Evolutionary conservation across 2,113 vertebrate genomes (phyloP), one percentile per base, ranked within the genome.

Genomic region (Cyphotilapia sp.): DNA sequence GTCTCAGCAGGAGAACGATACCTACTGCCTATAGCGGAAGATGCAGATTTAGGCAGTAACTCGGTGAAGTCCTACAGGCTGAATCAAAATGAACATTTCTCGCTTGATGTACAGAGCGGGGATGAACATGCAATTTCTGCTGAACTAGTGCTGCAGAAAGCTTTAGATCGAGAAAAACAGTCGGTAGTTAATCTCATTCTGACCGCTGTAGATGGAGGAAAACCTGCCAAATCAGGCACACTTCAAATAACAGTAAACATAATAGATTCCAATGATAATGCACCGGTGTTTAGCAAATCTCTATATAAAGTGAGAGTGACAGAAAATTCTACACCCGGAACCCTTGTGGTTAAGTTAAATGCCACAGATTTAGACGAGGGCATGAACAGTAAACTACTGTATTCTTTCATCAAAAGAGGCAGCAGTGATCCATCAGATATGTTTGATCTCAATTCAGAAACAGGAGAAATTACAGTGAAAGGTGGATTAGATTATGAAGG

Each of bases 391-490:
- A 85, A 95, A 7, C 83, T 96, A 2, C 0, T 81, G 1, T 96
- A 95, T 84, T 93, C 91, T 0, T 96, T 98, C 31, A 95, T 97
- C 54, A 96, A 96, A 35, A 92, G 95, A 66, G 97, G 95, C 1
- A 92, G 91, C 80, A 89, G 84, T 22, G 94, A 96, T 54, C 88
- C 94, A 6, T 94, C 94, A 33, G 93, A 24, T 40, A 88, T 92
- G 1, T 98, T 98, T 80, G 78, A 85, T 4, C 8, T 98, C 17
- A 91, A 98, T 66, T 82, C 96, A 0, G 91, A 93, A 74, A 97
- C 90, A 1, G 97, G 97, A 35, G 94, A 97, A 91, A 97, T 98
- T 6, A 93, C 69, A 8, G 90, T 97, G n/a, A 96, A 88, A 6
- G 95, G 95, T 0, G 5, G 82, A 4, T 78, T 98, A 5, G 96